A percentile compares a stretch with the other conserved stretches of the same genome.
These are phyloP conservation scores for Alethe diademata DNA, from an alignment of 2,113 vertebrate species.

Conservation along the genomic window DNA sequence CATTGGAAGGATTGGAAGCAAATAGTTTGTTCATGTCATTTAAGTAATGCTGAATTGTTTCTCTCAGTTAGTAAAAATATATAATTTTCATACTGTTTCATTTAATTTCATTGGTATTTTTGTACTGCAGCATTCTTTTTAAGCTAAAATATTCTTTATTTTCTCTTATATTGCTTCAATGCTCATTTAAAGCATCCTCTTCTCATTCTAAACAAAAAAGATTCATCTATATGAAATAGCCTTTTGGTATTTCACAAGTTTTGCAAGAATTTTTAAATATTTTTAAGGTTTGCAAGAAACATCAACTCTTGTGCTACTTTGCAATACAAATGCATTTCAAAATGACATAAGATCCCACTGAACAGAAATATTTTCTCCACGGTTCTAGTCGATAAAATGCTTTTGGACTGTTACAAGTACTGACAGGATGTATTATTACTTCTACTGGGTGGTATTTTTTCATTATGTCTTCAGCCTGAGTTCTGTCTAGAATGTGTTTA, in stretches of 20 bases:
- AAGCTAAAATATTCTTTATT: neutral
- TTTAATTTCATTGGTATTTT: neutral
- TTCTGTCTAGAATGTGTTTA: neutral
- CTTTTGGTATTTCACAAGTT: neutral
- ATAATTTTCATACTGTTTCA: neutral
- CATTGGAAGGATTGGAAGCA: neutral
- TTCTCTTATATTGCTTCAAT: neutral
- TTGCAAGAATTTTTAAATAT: neutral
- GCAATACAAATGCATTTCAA: neutral
- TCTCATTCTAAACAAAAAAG: neutral
- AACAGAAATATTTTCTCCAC: neutral
- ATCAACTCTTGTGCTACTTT: neutral
- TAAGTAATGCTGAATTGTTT: neutral
- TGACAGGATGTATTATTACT: neutral
- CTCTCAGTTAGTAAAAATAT: neutral
- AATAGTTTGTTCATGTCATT: neutral
- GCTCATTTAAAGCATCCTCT: neutral
- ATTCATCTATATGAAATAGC: neutral
- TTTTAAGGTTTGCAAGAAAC: neutral
- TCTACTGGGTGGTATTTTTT: neutral
- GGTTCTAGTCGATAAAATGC: neutral
- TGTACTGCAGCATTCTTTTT: neutral
- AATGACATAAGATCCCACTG: neutral
- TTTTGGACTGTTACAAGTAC: neutral
- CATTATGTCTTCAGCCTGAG: neutral